Conservation (phyloP, 2,113 vertebrate species). For the Proteles cristata region DNA sequence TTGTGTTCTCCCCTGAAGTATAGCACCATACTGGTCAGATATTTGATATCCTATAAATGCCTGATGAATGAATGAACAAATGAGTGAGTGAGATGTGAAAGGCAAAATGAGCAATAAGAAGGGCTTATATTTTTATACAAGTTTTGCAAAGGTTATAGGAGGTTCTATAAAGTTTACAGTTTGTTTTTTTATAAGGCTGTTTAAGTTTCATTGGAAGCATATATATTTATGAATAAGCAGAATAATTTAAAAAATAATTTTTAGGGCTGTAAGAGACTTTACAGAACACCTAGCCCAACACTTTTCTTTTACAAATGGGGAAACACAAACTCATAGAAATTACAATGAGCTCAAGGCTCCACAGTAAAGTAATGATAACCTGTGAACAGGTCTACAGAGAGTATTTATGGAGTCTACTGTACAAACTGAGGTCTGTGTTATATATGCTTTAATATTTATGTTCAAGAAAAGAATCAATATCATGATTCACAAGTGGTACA, state of each 20-base stretch:
- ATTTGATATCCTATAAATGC: not conserved
- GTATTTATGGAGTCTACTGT: not conserved
- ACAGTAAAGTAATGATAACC: not conserved
- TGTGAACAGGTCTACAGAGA: not conserved
- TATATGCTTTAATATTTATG: not conserved
- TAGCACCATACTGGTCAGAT: not conserved
- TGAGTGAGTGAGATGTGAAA: not conserved
- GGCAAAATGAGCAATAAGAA: conserved; percentile 15
- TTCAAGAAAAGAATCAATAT: conserved; percentile 24
- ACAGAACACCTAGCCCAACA: not conserved
- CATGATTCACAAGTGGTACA: not conserved
- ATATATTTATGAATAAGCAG: conserved; percentile 15
- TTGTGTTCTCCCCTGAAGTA: not conserved
- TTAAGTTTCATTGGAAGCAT: conserved; percentile 7
- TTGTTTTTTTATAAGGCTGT: conserved; percentile 10
- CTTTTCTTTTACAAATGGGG: not conserved
- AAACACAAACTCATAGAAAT: not conserved
- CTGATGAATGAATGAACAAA: not conserved
- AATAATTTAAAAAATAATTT: not conserved
- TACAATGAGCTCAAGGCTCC: not conserved
- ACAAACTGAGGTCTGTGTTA: not conserved
- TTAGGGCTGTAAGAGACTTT: not conserved
- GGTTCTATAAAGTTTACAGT: not conserved
- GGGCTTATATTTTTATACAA: conserved; percentile 4
- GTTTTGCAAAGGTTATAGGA: not conserved